A percentile compares a stretch with the other conserved stretches of the same genome.
phyloP scores from a whole-genome alignment of 2,113 vertebrate genomes.

The Megaceryle maxima region DNA sequence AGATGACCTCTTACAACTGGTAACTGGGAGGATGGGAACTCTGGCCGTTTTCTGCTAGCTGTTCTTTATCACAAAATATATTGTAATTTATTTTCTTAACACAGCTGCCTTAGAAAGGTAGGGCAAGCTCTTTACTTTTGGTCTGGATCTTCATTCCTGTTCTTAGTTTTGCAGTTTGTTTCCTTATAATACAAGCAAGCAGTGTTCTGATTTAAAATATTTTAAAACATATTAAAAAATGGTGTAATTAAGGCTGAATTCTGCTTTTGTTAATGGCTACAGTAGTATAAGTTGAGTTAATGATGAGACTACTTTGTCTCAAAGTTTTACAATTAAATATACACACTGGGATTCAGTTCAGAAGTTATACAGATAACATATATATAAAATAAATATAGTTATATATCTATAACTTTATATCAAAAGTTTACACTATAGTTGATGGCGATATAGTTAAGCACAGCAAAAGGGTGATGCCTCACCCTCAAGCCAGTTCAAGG shows the following conservation, averaged over 20 bases:
- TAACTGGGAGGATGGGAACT: background rate
- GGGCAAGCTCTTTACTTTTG: background rate
- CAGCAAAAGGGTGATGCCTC: background rate
- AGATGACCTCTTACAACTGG: background rate
- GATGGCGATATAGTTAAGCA: background rate
- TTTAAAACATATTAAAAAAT: background rate
- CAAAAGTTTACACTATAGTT: background rate
- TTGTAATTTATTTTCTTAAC: background rate
- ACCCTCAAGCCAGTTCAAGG: background rate
- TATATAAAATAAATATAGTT: no score
- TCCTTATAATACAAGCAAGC: background rate
- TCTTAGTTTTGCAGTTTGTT: background rate
- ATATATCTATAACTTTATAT: no score
- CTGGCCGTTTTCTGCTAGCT: background rate
- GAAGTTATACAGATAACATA: background rate
- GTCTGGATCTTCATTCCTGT: background rate
- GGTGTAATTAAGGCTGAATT: background rate
- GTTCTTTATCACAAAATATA: background rate
- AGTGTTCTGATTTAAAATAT: background rate
- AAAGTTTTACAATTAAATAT: background rate
- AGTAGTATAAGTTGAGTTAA: background rate
- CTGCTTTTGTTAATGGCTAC: background rate
- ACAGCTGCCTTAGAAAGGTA: background rate
- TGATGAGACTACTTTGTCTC: background rate
- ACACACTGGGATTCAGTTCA: background rate